Conservation (phyloP, 2,113 vertebrate genomes). For the Perognathus longimembris region DNA sequence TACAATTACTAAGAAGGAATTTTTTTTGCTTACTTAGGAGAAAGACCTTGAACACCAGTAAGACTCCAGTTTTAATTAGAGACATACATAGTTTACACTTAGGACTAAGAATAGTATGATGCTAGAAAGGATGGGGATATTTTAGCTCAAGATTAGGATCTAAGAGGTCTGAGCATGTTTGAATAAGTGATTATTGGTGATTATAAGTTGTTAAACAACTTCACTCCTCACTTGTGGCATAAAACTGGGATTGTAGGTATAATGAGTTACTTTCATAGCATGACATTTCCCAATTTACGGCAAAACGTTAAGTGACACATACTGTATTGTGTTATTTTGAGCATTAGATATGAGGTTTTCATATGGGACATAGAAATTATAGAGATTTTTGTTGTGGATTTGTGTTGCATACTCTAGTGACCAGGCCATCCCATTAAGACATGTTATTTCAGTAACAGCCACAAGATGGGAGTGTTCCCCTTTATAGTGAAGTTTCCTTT, state of each 20-base stretch:
- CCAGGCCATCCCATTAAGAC: background rate
- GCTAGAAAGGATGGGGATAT: background rate
- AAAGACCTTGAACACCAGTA: background rate
- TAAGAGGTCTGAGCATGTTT: background rate
- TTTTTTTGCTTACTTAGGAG: background rate
- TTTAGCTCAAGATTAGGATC: background rate
- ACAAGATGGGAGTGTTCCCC: conserved; percentile 87
- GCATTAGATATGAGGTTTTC: background rate
- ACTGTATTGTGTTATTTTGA: background rate
- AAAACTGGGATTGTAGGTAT: background rate
- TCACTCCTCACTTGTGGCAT: background rate
- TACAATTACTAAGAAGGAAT: background rate
- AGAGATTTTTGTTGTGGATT: background rate
- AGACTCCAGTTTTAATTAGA: background rate
- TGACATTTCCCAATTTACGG: background rate
- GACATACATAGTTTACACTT: background rate
- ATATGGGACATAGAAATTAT: background rate
- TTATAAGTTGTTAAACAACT: background rate
- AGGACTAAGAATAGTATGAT: background rate
- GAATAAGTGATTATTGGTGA: background rate
- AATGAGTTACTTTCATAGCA: background rate
- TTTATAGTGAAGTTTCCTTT: conserved; percentile 11
- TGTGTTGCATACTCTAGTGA: background rate
- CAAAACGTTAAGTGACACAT: background rate
- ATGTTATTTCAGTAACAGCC: conserved; percentile 75